Base-by-base conservation (phyloP, 2,888 invertebrate species). In the Uloborus plumipes region DNA sequence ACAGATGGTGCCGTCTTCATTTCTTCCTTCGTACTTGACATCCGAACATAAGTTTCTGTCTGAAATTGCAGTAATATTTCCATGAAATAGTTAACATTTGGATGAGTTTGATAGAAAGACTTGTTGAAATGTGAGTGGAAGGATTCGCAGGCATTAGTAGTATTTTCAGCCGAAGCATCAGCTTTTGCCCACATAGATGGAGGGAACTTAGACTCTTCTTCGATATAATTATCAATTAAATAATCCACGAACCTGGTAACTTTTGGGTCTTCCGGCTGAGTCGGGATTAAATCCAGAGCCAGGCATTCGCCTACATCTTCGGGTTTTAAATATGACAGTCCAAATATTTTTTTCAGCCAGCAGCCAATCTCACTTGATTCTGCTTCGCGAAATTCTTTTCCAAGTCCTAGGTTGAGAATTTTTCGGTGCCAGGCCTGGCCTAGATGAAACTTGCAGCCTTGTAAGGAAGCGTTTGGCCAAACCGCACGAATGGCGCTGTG, bases 41-140 rank as follows among this genome's bases (percentile, higher is more conserved):
- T 55, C 16, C 55, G 55, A 11, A 55, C 18, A 15, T 55, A 55
- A 15, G 7, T 11, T 55, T 55, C 55, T 11, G 55, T 55, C 55
- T 55, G 55, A 20, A 16, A 55, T 6, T 55, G 55, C 55, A 55
- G 55, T 20, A 55, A 15, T 55, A 55, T 55, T 55, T 55, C 55
- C 55, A 55, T 20, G 18, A 55, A 55, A 55, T 55, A 55, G 7
- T 18, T 55, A 7, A 7, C 18, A 55, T 55, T 55, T 6, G 55
- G 55, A 55, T 55, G 55, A 15, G 55, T 6, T 55, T 55, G 16
- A 15, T 55, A 15, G 18, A 55, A 55, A 20, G 18, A 20, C 18
- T n/a, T n/a, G n/a, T n/a, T n/a, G n/a, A n/a, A n/a, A n/a, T n/a
- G n/a, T n/a, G n/a, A n/a, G n/a, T n/a, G 55, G 18, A 55, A 55